Evolutionary conservation across 2,888 invertebrate species (phyloP), one percentile per base, ranked within the genome.

Genomic region (Phyllotreta striolata): DNA sequence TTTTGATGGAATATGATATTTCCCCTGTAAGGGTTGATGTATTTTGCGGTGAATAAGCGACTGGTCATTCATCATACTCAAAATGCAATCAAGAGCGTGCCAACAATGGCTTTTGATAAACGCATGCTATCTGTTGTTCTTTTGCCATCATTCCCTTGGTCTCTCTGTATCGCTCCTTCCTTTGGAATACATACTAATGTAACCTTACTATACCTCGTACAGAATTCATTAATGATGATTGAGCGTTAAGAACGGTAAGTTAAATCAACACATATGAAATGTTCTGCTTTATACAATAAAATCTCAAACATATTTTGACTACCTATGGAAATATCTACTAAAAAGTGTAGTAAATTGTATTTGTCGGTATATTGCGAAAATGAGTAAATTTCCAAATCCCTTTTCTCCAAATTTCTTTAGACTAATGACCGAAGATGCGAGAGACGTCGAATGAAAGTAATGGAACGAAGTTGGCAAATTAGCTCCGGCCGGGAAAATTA

Each of bases 31-130:
- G 74, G 74, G 73, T 73, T 73, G 73, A 71, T 70, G 66, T 70
- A 70, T 72, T 68, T 62, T 60, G 58, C 59, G 71, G 72, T 68
- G 69, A 74, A 75, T 74, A 74, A 73, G 74, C 71, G 76, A 76
- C 68, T 71, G 74, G 74, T 73, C 78, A 80, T 80, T 79, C 78
- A 78, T 80, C 80, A 80, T 79, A 79, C 79, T 80, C 77, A 80
- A 80, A 79, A 73, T 70, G 78, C 74, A 79, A 80, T 80, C 79
- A 79, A 74, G 72, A 74, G 69, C 72, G 73, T 70, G 76, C 73
- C 76, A 77, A 78, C 76, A 77, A 77, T 74, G 70, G 70, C 71
- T 62, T 24, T 54, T 70, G 73, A 73, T 52, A 52, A 4, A 38
- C 38, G 52, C 52, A 52, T 52, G 12, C 13, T 52, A 52, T 52